These are phyloP conservation scores for Drosophila orosa DNA, from an alignment of 1,140 invertebrate species.

Conservation along the genomic window DNA sequence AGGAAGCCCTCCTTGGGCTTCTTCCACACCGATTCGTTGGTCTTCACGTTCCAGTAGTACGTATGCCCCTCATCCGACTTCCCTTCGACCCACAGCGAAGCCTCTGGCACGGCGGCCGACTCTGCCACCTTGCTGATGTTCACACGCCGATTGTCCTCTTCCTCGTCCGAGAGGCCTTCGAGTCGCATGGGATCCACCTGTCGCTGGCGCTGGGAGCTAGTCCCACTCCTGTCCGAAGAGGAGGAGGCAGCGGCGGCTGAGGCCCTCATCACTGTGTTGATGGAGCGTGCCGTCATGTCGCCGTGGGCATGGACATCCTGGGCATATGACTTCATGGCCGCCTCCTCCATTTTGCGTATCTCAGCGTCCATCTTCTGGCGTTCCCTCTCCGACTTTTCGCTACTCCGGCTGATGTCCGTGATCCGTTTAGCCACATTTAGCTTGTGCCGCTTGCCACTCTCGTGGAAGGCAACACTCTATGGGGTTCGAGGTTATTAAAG, in stretches of 20 bases:
- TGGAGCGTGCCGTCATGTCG: slow-evolving; percentile 89
- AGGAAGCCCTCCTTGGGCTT: slow-evolving; percentile 88
- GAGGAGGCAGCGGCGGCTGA: slow-evolving; percentile 10
- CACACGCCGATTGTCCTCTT: slow-evolving; percentile 81
- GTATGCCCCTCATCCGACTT: slow-evolving; percentile 87
- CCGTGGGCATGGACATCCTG: slow-evolving; percentile 87
- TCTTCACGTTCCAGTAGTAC: slow-evolving; percentile 93
- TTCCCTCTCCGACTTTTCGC: slow-evolving; percentile 91
- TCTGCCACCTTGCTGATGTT: slow-evolving; percentile 77
- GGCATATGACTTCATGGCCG: slow-evolving; percentile 92
- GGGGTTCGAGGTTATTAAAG: slow-evolving; percentile 27
- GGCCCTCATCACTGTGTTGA: slow-evolving; percentile 64
- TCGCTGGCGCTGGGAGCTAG: slow-evolving; percentile 8
- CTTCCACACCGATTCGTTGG: slow-evolving; percentile 88
- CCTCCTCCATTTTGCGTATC: slow-evolving; percentile 95
- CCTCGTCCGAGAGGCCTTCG: slow-evolving; percentile 80
- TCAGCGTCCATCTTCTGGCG: slow-evolving; percentile 91
- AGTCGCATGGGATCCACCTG: slow-evolving; percentile 80
- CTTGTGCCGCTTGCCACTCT: slow-evolving; percentile 96
- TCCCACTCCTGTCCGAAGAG: slow-evolving; percentile 7
- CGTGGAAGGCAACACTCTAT: slow-evolving; percentile 97
- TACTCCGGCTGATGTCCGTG: slow-evolving; percentile 93
- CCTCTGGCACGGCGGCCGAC: slow-evolving; percentile 74
- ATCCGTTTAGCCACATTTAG: slow-evolving; percentile 96
- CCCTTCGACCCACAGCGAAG: slow-evolving; percentile 89